Evolutionary conservation across 2,888 invertebrate species (phyloP), one percentile per base, ranked within the genome.

Genomic region (Ophion costatus): DNA sequence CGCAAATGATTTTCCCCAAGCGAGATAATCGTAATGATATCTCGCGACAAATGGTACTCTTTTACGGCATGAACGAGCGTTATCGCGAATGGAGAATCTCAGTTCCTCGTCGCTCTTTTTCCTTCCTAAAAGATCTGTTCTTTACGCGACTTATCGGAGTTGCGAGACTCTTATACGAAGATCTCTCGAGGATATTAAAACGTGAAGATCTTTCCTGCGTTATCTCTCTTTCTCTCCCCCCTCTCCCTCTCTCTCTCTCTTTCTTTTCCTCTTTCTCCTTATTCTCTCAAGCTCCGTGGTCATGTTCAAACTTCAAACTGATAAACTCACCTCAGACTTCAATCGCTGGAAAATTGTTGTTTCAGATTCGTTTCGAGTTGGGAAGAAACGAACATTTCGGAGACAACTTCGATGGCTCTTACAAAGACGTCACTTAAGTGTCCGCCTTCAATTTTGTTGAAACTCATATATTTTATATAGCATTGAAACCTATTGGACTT

Each of bases 1-100:
- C 73, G 80, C 67, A 85, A 85, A 86, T 85, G 83, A 85, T 86
- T 85, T 86, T 29, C 61, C 59, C 56, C 74, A 63, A 59, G 4
- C 64, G 59, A 84, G 80, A 86, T 82, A 85, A 84, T 82, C 71
- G 78, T 70, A 82, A 71, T 82, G 70, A 80, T 56, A 76, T 66
- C 70, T 79, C 56, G 69, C 82, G 73, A 84, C 84, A 76, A 76
- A 82, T 81, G 71, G 69, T 83, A 67, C 75, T 67, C 75, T 75
- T 33, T 64, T 79, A 57, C 42, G 33, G 56, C 51, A 10, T 57
- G 70, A n/a, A 71, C 51, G 57, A n/a, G 61, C 63, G 33, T 63
- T 84, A 85, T 85, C 82, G 56, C 42, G 29, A 24, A 3, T 42
- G 7, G 70, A 70, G 51, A 75, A 84, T 82, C 71, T 69, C 24